Evolutionary conservation across 2,113 vertebrate genomes (phyloP), one percentile per base, ranked within the genome.

Genomic region (Apeltes quadracus): DNA sequence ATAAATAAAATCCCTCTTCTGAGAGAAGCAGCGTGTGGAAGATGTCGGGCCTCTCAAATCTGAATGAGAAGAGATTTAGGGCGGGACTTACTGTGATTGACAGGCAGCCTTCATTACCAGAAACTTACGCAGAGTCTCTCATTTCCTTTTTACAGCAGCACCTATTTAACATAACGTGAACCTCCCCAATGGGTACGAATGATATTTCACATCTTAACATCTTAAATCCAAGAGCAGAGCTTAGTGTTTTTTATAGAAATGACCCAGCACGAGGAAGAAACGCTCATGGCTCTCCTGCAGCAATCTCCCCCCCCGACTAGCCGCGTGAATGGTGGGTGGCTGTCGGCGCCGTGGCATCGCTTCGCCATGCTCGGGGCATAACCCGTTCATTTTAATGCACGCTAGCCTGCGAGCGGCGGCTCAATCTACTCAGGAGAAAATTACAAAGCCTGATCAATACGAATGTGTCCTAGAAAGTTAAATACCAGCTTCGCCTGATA

Each of bases 371-470:
- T 82, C 70, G 71, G 79, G 75, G 78, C 72, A 61, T 34, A 70
- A 70, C 71, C 61, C 72, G 69, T 81, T 87, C 6, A 84, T 86
- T 86, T 84, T 76, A 78, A 87, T 82, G 83, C 83, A 81, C 48
- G 41, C 53, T 75, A 51, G 73, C 72, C 80, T 53, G 72, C 81
- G 59, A 72, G 50, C 67, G 59, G 72, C 59, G 79, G 78, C 83
- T 82, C 83, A 71, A 84, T 88, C 86, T 85, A 76, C 84, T 77
- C 69, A 25, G 77, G 72, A 86, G 83, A 85, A 86, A 88, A 90
- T 91, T 85, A 82, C 84, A 86, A 89, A 89, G 68, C 75, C 84
- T 84, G 88, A 88, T 89, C 89, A 89, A 89, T 91, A 84, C 81
- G 83, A 87, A 86, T 73, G 79, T 88, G 86, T 88, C 88, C 79